Evolutionary conservation across 2,113 vertebrate species (phyloP).

Genomic region (Rhinopithecus roxellana): DNA sequence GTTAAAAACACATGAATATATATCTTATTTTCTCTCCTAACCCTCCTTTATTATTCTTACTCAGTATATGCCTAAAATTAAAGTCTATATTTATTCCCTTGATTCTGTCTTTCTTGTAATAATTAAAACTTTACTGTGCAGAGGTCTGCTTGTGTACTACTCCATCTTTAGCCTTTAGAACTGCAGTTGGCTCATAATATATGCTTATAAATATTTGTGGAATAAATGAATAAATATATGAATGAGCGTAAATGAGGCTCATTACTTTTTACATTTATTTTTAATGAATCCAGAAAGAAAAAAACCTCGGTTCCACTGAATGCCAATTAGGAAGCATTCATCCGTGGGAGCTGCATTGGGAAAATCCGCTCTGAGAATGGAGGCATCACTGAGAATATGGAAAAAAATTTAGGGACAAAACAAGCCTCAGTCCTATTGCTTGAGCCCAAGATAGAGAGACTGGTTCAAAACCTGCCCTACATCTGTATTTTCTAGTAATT

Average conservation of each 20-base stretch:
- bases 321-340: background rate
- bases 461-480: background rate
- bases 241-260: background rate
- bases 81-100: background rate
- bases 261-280: background rate
- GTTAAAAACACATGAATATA: too few relatives aligned
- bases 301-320: background rate
- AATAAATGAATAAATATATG: background rate
- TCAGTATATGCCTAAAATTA: background rate
- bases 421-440: background rate
- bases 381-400: background rate
- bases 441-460: background rate
- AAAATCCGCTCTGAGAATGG: background rate
- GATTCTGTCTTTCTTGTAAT: background rate
- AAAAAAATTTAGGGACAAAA: background rate
- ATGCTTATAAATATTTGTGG: background rate
- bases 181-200: background rate
- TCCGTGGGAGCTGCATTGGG: background rate
- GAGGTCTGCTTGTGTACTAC: background rate
- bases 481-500: constrained; percentile 14
- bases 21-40: background rate
- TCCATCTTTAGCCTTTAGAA: background rate
- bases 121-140: background rate
- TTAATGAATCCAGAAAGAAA: background rate
- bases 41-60: background rate